Base-by-base conservation (phyloP, 2,888 invertebrate species). In the Lycocerus yunnanus region DNA sequence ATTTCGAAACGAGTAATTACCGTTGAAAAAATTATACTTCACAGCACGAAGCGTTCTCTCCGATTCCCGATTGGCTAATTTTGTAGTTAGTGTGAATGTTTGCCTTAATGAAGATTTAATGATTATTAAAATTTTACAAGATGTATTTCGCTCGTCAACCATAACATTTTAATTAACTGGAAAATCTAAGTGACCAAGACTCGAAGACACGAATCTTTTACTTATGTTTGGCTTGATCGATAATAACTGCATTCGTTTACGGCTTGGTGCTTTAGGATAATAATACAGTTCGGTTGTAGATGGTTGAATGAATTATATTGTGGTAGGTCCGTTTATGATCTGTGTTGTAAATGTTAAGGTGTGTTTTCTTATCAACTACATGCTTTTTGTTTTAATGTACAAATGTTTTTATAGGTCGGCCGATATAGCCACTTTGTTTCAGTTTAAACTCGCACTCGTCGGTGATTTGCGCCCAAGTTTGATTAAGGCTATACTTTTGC, bases 181-280 rank as follows among this genome's bases (percentile, higher is more conserved):
- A 43, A 43, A 43, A 43, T 43, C 8, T 6, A 43, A n/a, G 43
- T n/a, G 43, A 43, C 43, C 43, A 43, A 43, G 43, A 43, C 43
- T 43, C 6, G n/a, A 43, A 43, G 43, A 43, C 43, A 43, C 43
- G 43, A 43, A 43, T 43, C 43, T 43, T n/a, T 43, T 43, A n/a
- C 43, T 43, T 73, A 72, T 72, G 72, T 67, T 61, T 67, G 67
- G 67, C 68, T 66, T 72, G 58, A 72, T 72, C 58, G 43, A 43
- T 63, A 69, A 69, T 73, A 59, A 68, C 65, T 43, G 21, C 65
- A 67, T 27, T 69, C 24, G 43, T 73, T 73, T 68, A 73, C 70
- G 73, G 69, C 66, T 70, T 66, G 73, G 21, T 73, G 70, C 58
- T 69, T 73, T 66, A 70, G 66, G 43, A 73, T 73, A 73, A 73